Evolutionary conservation across 2,888 invertebrate species (phyloP), one percentile per base, ranked within the genome.

Genomic region (Pristionchus mayeri): DNA sequence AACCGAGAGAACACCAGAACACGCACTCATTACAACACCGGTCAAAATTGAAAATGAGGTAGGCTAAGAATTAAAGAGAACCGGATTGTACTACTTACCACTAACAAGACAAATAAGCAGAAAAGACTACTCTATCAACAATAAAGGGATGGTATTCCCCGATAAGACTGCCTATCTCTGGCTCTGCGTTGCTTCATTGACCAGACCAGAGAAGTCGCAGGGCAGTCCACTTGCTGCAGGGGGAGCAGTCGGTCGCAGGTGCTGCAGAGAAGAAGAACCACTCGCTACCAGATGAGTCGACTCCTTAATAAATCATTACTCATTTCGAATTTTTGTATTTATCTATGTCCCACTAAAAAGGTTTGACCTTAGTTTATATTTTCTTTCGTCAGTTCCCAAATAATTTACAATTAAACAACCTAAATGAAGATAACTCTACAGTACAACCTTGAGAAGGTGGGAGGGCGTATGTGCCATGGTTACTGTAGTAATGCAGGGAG

Each of bases 401-500:
- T 54, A 3, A 54, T 54, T 54, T 24, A 4, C 16, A 9, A 18
- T 52, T 4, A 57, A n/a, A 1, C 11, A 57, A 24, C 27, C 3
- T 24, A 27, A 3, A 24, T 24, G 9, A 18, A 18, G 21, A 18
- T 37, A 34, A 13, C 3, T 37, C n/a, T 71, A 71, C 71, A 27
- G 71, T 71, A 71, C n/a, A n/a, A n/a, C 71, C 24, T 71, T 71
- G 71, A 44, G n/a, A 3, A 71, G 4, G 40, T 71, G 48, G 30
- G 76, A 24, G 52, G 57, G 50, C 7, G 88, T 63, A 24, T 76
- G 85, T 37, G 84, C 79, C 24, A 52, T 27, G 71, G 81, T 85
- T 80, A 48, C 48, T 60, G 89, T 88, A 21, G 90, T 90, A 24
- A 86, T 86, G 13, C 89, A 85, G 21, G 89, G 90, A 40, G 90